Conservation (phyloP, 2,113 vertebrate genomes). For the Mirza zaza region DNA sequence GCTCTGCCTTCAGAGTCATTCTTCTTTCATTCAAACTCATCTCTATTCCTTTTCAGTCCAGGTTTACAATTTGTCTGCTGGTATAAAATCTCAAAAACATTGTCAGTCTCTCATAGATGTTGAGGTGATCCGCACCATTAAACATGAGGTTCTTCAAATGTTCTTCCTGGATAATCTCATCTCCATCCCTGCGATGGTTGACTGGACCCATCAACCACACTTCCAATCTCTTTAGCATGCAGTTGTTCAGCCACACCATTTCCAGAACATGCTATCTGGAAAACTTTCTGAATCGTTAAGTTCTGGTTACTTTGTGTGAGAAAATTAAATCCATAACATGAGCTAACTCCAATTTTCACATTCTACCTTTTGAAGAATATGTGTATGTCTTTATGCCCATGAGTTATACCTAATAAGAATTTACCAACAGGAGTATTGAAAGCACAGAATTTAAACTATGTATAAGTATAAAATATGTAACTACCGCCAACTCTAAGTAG, state of each 20-base stretch:
- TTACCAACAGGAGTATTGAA: background rate
- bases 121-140: background rate
- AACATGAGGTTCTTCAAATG: background rate
- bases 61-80: background rate
- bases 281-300: background rate
- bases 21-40: background rate
- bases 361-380: background rate
- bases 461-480: slow-evolving; percentile 27
- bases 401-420: background rate
- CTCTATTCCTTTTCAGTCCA: background rate
- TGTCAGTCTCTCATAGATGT: background rate
- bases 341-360: background rate
- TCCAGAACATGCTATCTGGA: background rate
- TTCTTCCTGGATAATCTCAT: background rate
- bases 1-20: background rate
- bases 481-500: background rate
- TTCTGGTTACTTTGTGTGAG: background rate
- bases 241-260: background rate
- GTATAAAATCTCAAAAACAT: background rate
- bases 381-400: background rate
- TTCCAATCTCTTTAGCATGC: background rate
- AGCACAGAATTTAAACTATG: background rate
- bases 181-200: background rate
- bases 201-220: background rate
- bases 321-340: background rate